Percentiles rank a stretch among this genome's conserved stretches.
Conservation (phyloP, 2,113 vertebrate genomes). For the Stigmatopora argus region DNA sequence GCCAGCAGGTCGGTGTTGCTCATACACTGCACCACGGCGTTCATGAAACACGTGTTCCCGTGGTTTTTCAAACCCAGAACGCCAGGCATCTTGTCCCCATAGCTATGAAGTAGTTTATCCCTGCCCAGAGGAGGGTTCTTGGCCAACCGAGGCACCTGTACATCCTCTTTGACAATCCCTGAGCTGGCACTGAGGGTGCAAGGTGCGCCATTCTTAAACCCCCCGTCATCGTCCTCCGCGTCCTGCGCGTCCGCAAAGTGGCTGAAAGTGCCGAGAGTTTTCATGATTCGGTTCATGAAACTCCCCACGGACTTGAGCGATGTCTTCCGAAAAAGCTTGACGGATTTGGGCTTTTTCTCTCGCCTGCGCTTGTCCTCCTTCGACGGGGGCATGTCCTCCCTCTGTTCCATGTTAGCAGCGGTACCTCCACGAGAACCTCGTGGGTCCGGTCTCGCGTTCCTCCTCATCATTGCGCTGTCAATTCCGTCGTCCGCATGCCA, state of each 20-base stretch:
- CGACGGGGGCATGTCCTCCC: conserved; percentile 33
- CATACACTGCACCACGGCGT: conserved; percentile 90
- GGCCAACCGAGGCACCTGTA: conserved; percentile 18
- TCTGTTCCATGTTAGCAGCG: conserved; percentile 45
- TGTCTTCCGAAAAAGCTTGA: conserved; percentile 67
- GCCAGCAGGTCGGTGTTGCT: conserved; percentile 91
- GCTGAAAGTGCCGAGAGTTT: conserved; percentile 74
- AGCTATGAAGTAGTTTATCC: conserved; percentile 58
- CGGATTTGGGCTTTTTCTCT: conserved; percentile 61
- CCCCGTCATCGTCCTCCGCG: conserved; percentile 74
- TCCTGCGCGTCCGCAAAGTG: conserved; percentile 67
- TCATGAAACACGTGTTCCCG: conserved; percentile 95
- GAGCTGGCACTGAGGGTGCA: conserved; percentile 63
- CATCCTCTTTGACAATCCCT: conserved; percentile 44
- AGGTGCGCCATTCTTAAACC: conserved; percentile 54
- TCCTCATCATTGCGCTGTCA: conserved; percentile 9
- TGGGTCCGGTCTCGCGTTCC: neutral
- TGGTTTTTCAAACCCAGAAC: conserved; percentile 87
- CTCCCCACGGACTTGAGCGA: conserved; percentile 76
- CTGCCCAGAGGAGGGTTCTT: conserved; percentile 55
- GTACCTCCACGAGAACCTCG: neutral
- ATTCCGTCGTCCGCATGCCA: conserved; percentile 30
- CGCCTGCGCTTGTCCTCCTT: conserved; percentile 54
- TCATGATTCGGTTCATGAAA: conserved; percentile 73
- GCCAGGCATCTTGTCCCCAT: conserved; percentile 74